Evolutionary conservation across 2,797 vertebrate genomes (phyloP).

Genomic region (Syndactyla subalaris): DNA sequence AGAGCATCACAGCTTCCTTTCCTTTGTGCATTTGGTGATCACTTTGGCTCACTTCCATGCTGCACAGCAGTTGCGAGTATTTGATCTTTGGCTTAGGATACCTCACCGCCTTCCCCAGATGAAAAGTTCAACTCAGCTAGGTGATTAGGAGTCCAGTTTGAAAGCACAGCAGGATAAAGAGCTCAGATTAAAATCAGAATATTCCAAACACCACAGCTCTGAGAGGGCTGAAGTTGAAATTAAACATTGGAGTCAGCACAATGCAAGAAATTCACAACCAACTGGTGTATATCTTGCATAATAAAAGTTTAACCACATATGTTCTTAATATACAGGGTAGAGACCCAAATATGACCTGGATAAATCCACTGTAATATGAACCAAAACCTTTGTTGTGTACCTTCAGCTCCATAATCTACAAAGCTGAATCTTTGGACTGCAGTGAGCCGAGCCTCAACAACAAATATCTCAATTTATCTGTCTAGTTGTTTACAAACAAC

Average conservation of each 20-base stretch:
- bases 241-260: constrained; percentile 61
- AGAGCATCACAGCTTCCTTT: neutral
- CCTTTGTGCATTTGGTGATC: neutral
- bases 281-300: constrained; percentile 59
- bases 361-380: constrained; percentile 42
- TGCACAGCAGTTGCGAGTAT: constrained; percentile 52
- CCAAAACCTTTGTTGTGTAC: neutral
- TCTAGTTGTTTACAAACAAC: constrained; percentile 28
- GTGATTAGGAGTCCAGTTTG: constrained; percentile 46
- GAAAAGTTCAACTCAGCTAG: constrained; percentile 48
- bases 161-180: constrained; percentile 66
- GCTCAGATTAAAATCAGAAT: constrained; percentile 67
- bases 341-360: constrained; percentile 63
- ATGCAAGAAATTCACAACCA: constrained; percentile 61
- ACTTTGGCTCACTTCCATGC: neutral
- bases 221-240: constrained; percentile 50
- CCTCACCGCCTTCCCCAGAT: constrained; percentile 21
- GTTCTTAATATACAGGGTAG: constrained; percentile 62
- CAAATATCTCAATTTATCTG: constrained; percentile 27
- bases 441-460: neutral
- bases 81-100: constrained; percentile 56
- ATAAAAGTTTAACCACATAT: constrained; percentile 67
- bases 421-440: neutral
- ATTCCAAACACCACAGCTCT: constrained; percentile 38
- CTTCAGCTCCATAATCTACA: neutral